phyloP scores from a whole-genome alignment of 2,113 vertebrate genomes.

The Rhinoptilus africanus region DNA sequence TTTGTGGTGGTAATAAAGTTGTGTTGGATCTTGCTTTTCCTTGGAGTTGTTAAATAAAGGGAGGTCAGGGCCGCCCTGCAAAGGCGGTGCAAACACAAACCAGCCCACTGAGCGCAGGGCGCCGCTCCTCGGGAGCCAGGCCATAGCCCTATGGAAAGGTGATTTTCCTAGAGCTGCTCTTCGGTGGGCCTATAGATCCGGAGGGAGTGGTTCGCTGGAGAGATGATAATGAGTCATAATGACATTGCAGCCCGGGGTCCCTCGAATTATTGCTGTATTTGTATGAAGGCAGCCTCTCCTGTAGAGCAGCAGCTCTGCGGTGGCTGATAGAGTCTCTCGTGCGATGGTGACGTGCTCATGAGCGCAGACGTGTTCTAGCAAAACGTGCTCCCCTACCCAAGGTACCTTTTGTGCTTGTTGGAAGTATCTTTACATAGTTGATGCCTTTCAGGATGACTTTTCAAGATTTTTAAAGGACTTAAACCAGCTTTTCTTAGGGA shows the following conservation, averaged over 20 bases:
- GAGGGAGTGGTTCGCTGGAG: background rate
- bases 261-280: accelerated
- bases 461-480: background rate
- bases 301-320: background rate
- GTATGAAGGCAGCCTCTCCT: background rate
- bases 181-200: accelerated
- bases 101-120: accelerated
- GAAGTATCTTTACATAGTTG: background rate
- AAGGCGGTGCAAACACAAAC: background rate
- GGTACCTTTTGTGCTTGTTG: background rate
- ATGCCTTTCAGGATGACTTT: background rate
- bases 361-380: background rate
- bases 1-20: background rate
- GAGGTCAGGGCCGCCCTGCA: background rate
- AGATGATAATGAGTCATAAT: background rate
- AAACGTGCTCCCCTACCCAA: accelerated
- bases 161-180: background rate
- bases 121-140: accelerated
- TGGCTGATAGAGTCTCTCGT: accelerated
- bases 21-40: accelerated
- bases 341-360: accelerated
- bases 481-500: background rate
- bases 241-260: background rate
- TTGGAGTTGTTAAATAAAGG: background rate
- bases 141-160: accelerated